phyloP scores from a whole-genome alignment of 2,113 vertebrate genomes.

The rat (Rattus norvegicus) region GRCr8 NC_086020.1:36445001-36445500 shows the following conservation, averaged over 20 bases:
- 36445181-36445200: not conserved
- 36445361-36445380: not conserved
- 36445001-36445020: not conserved
- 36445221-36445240: not conserved
- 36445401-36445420: not conserved
- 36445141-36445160: not conserved
- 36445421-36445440: not conserved
- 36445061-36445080: not conserved
- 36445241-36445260: not conserved
- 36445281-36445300: not conserved
- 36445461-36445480: not conserved
- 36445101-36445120: not conserved
- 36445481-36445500: not conserved
- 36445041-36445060: not conserved
- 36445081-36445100: not conserved
- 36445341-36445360: not conserved
- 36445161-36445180: not conserved
- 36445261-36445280: not conserved
- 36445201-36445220: not conserved
- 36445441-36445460: conserved; percentile 4
- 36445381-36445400: not conserved
- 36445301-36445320: not conserved
- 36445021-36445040: not conserved
- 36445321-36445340: not conserved
- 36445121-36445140: not conserved